These are phyloP conservation scores for Pentalonia nigronervosa DNA, from an alignment of 1,140 invertebrate genomes.

Conservation along the genomic window DNA sequence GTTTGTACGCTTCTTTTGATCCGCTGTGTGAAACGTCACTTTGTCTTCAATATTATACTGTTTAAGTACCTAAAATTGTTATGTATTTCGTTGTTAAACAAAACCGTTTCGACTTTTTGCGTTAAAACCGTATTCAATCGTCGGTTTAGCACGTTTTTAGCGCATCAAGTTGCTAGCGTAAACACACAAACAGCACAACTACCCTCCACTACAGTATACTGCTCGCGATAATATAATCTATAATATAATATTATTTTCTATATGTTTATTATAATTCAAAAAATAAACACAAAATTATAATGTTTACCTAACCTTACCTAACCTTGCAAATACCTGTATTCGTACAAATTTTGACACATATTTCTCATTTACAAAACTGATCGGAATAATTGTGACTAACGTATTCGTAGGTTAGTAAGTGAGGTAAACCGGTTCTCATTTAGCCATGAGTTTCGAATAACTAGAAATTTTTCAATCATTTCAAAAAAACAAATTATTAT, in stretches of 20 bases:
- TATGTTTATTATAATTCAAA: slow-evolving; percentile 7
- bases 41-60: not conserved
- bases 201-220: not conserved
- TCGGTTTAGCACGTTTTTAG: slow-evolving; percentile 32
- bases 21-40: not conserved
- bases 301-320: not conserved
- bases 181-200: not conserved
- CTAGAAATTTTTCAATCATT: not conserved
- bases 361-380: not conserved
- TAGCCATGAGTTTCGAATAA: not conserved
- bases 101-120: not conserved
- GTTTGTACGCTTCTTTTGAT: not conserved
- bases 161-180: not conserved
- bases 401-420: not conserved
- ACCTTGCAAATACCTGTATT: not conserved
- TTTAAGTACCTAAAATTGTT: not conserved
- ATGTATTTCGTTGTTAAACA: not conserved
- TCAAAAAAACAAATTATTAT: slow-evolving; percentile 11
- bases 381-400: not conserved
- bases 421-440: slow-evolving; percentile 18
- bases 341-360: not conserved
- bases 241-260: not conserved
- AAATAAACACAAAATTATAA: not conserved
- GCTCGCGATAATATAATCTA: not conserved
- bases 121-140: slow-evolving; percentile 34